Evolutionary conservation across 2,113 vertebrate species (phyloP), one percentile per base, ranked within the genome.

Genomic region (Porphyrio hochstetteri): DNA sequence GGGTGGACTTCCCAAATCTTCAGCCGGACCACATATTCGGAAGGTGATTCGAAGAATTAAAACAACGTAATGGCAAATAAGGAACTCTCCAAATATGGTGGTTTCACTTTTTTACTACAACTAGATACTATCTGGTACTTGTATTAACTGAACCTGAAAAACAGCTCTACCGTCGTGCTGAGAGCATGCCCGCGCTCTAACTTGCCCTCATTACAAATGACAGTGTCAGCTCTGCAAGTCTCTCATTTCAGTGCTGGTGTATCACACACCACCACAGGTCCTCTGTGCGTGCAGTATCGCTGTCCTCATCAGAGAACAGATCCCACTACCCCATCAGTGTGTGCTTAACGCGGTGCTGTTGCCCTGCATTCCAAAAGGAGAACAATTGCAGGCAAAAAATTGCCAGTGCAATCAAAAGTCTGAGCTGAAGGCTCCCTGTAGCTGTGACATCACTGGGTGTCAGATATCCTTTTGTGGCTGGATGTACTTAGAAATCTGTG

Each of bases 391-490:
- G 75, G 40, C 21, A 27, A 35, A 55, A 72, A 63, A 35, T 18
- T 38, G 65, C 35, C 27, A 84, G 75, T 56, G 28, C 40, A 77
- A 27, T 80, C 55, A 74, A 82, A 87, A 52, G 10, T 56, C 68
- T 82, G 82, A 77, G 59, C 8, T 63, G 68, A 82, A 80, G n/a
- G 60, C 87, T 72, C 33, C 50, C 52, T 10, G 15, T 12, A 65
- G 38, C 72, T 92, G 38, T 65, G 60, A 87, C 83, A 59, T 29
- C n/a, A 70, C 3, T 0, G 18, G 19, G 33, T 88, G 72, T 88
- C 76, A 91, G 67, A 83, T 93, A 83, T 78, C 68, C 65, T 92
- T 76, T 88, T 86, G 42, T 55, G 29, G 61, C 80, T 94, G 82
- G 74, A 71, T 94, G 87, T 95, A 80, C 86, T 91, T 86, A 69